phyloP scores from a whole-genome alignment of 2,797 vertebrate genomes.

The Pangasius sanitwongsei region DNA sequence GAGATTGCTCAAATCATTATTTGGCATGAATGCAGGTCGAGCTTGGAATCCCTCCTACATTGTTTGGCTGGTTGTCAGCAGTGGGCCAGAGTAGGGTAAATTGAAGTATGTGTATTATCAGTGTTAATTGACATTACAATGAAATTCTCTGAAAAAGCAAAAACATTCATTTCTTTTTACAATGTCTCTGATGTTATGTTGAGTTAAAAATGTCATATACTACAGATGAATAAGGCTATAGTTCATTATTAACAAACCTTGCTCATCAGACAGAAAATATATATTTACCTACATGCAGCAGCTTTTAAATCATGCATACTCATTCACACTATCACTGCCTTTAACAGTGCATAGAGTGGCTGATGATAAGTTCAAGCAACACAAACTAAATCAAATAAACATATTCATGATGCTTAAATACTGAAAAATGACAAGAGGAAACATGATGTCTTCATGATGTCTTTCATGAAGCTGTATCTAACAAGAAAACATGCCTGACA shows the following conservation, averaged over 20 bases:
- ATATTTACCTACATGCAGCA: background rate
- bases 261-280: background rate
- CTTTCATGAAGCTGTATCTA: conserved; percentile 26
- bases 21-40: conserved; percentile 27
- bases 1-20: conserved; percentile 33
- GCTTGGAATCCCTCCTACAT: background rate
- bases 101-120: background rate
- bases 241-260: background rate
- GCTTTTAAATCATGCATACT: background rate
- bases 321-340: background rate
- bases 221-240: background rate
- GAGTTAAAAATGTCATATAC: background rate
- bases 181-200: background rate
- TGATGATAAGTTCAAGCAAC: background rate
- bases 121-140: background rate
- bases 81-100: background rate
- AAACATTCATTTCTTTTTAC: background rate
- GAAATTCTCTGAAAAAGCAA: background rate
- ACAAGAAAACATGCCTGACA: conserved; percentile 28
- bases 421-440: background rate
- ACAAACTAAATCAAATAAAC: background rate
- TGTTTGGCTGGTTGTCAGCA: conserved; percentile 8
- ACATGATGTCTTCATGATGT: background rate
- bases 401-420: background rate
- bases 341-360: background rate